These are phyloP conservation scores for Halcyon chelicuti DNA, from an alignment of 2,797 vertebrate genomes.

Conservation along the genomic window DNA sequence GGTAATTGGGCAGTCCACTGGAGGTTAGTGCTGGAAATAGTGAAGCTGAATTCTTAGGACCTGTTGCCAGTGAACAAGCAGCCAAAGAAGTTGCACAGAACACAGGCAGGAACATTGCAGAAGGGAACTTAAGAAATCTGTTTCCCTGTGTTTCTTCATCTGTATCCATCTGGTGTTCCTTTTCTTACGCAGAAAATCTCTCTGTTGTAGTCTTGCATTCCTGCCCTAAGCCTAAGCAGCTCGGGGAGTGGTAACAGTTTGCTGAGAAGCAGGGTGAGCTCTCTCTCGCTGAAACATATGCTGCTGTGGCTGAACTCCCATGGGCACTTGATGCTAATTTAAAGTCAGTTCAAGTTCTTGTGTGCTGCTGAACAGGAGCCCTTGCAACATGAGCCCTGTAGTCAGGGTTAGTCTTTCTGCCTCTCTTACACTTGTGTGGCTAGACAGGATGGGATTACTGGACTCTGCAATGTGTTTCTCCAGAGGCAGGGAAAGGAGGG, in stretches of 20 bases:
- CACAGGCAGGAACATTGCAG: not conserved
- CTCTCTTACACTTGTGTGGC: not conserved
- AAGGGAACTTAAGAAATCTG: not conserved
- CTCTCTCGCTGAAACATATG: not conserved
- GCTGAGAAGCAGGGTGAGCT: not conserved
- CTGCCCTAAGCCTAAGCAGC: not conserved
- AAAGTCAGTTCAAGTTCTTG: not conserved
- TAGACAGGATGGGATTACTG: not conserved
- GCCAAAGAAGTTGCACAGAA: not conserved
- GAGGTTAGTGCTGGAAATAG: not conserved
- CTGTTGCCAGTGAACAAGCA: not conserved
- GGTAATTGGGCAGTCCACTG: not conserved
- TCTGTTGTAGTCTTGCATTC: accelerated
- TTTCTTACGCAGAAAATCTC: accelerated
- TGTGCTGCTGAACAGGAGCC: not conserved
- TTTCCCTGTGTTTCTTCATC: not conserved
- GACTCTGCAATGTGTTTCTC: not conserved
- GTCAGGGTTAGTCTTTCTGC: not conserved
- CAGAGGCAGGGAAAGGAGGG: not conserved
- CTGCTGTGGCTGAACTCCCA: not conserved
- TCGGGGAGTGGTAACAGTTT: not conserved
- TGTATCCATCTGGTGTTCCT: not conserved
- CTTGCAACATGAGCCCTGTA: accelerated
- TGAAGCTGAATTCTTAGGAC: not conserved
- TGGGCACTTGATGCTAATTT: accelerated